These are phyloP conservation scores for Ethmia dodecea DNA, from an alignment of 2,888 invertebrate species.

Conservation along the genomic window DNA sequence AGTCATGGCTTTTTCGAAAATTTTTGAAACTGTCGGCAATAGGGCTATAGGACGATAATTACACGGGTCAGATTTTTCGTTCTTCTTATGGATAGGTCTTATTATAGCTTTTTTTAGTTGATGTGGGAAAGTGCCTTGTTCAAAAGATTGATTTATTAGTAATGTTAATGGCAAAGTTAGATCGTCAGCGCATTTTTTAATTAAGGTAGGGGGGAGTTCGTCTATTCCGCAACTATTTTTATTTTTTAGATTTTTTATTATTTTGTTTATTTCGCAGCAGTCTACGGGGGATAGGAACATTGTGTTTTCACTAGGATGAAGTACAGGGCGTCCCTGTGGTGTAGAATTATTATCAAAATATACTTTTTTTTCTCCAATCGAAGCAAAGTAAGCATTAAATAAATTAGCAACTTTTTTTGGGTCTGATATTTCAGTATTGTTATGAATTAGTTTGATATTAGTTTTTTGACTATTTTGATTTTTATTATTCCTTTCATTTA, in stretches of 20 bases:
- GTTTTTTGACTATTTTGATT: neutral
- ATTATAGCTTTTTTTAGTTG: constrained; percentile 1
- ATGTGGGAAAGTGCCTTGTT: constrained; percentile 1
- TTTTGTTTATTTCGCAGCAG: no score
- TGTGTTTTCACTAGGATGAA: neutral
- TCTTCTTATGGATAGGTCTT: constrained; percentile 5
- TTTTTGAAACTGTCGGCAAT: constrained; percentile 2
- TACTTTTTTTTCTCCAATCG: neutral
- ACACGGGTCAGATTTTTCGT: neutral
- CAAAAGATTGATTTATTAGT: neutral
- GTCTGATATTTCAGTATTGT: neutral
- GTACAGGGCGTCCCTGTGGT: neutral
- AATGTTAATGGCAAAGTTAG: neutral
- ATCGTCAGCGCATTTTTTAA: neutral
- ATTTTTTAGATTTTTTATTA: no score
- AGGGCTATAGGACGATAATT: constrained; percentile 8
- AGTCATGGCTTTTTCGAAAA: constrained; percentile 7
- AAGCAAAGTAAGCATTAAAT: neutral
- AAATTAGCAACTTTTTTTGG: neutral
- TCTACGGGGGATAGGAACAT: neutral
- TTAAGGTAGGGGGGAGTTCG: neutral
- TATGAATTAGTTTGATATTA: neutral
- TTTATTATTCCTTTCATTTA: constrained; percentile 2
- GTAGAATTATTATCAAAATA: no score
- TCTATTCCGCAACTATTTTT: no score